Conservation (phyloP, 37 sponge, comb jelly and placozoan genomes). For the Dysidea cf. avara region DNA sequence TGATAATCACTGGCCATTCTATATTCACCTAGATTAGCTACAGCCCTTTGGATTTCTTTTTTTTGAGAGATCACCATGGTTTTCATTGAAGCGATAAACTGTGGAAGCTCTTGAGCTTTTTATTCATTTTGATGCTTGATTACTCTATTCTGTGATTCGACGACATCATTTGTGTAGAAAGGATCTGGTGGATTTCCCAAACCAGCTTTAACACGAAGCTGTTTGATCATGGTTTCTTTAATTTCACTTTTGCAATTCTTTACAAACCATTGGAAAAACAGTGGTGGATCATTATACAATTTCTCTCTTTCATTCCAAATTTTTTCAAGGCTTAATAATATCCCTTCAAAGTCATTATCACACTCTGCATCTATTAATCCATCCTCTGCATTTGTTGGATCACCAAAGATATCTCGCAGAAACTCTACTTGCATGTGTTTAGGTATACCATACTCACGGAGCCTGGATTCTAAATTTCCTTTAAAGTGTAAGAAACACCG, state of each 20-base stretch:
- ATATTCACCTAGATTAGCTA: background rate
- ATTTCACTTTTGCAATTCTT: background rate
- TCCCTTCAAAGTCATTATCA: slow-evolving; percentile 17
- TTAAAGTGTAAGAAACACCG: slow-evolving; percentile 28
- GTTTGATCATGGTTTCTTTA: slow-evolving; percentile 5
- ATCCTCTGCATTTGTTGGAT: slow-evolving; percentile 14
- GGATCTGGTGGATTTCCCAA: slow-evolving; percentile 26
- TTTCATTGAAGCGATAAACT: slow-evolving; percentile 29
- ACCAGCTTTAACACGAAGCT: slow-evolving; percentile 20
- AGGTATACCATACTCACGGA: slow-evolving; percentile 19
- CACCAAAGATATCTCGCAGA: slow-evolving; percentile 16
- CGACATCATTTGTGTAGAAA: slow-evolving; percentile 39
- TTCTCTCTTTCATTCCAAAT: slow-evolving; percentile 24
- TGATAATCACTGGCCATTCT: no score
- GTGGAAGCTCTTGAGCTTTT: slow-evolving; percentile 1
- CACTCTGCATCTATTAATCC: slow-evolving; percentile 27
- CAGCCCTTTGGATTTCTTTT: background rate
- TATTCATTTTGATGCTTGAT: slow-evolving; percentile 12
- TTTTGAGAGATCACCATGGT: background rate
- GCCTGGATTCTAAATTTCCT: slow-evolving; percentile 17
- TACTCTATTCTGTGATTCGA: slow-evolving; percentile 27
- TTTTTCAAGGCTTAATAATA: background rate
- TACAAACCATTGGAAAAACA: background rate
- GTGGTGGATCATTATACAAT: background rate
- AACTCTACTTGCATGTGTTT: slow-evolving; percentile 13